phyloP scores from a whole-genome alignment of 2,113 vertebrate species.

The Eonycteris spelaea region DNA sequence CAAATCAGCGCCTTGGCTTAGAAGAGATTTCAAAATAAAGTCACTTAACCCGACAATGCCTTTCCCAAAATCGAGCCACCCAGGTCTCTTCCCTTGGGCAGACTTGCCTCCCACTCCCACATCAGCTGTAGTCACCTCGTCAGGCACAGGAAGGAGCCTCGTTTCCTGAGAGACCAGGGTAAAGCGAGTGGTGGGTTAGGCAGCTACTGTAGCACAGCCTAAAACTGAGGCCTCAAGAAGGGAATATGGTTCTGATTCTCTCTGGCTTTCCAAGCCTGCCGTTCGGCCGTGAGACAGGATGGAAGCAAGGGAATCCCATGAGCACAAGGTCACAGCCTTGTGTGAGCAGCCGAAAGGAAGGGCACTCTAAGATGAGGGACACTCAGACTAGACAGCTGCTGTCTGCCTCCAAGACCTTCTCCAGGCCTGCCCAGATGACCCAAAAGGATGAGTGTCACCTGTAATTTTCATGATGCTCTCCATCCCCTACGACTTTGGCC shows the following conservation, averaged over 20 bases:
- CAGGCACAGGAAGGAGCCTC: background rate
- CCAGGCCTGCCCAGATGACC: background rate
- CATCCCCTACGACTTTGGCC: background rate
- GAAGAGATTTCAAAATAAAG: background rate
- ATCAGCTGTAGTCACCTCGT: background rate
- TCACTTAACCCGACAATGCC: background rate
- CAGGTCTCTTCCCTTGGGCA: background rate
- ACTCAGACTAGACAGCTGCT: accelerated
- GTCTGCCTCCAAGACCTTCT: background rate
- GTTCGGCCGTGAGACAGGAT: background rate
- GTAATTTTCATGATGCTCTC: background rate
- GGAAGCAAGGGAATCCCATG: background rate
- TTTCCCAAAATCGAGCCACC: background rate
- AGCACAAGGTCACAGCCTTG: accelerated
- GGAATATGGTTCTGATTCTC: background rate
- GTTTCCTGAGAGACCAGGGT: background rate
- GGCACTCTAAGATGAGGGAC: accelerated
- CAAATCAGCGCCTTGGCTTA: background rate
- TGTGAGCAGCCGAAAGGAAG: background rate
- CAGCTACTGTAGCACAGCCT: accelerated
- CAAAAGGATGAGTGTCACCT: accelerated
- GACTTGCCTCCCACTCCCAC: background rate
- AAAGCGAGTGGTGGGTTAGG: no score
- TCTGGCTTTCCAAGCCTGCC: background rate
- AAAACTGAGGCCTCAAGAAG: background rate